A percentile compares a stretch with the other conserved stretches of the same genome.
Evolutionary conservation across 2,888 invertebrate species (phyloP).

Genomic region (Melangyna quadrimaculata): DNA sequence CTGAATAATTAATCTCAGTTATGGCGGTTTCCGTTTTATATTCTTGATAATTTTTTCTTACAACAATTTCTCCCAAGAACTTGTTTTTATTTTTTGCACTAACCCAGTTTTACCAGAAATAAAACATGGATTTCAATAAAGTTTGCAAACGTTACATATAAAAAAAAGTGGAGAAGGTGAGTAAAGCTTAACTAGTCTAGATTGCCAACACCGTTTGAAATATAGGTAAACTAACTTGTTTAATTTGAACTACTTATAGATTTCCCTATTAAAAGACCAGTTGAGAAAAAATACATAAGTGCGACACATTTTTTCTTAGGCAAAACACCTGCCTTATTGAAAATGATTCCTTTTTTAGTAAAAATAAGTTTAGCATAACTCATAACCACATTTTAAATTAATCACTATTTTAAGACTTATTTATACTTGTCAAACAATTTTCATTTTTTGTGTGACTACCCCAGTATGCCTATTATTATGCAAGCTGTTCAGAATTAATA

Average conservation of each 20-base stretch:
- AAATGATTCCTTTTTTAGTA: not conserved
- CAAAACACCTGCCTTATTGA: not conserved
- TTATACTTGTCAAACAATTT: no score
- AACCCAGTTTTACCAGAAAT: not conserved
- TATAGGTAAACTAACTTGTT: not conserved
- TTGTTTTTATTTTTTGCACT: not conserved
- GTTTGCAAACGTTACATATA: not conserved
- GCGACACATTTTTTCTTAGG: not conserved
- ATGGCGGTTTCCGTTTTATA: not conserved
- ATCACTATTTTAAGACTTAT: no score
- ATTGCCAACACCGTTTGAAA: not conserved
- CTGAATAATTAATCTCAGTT: not conserved
- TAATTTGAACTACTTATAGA: not conserved
- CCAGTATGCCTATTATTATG: no score
- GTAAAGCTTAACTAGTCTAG: not conserved
- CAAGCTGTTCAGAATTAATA: no score
- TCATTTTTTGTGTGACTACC: no score
- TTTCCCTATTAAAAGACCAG: not conserved
- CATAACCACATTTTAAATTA: no score
- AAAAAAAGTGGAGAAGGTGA: not conserved
- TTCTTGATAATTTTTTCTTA: not conserved
- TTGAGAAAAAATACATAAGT: not conserved
- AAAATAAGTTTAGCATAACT: not conserved
- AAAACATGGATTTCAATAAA: not conserved
- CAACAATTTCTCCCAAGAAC: not conserved